These are phyloP conservation scores for Hedya salicella DNA, from an alignment of 2,888 invertebrate genomes.

Conservation along the genomic window DNA sequence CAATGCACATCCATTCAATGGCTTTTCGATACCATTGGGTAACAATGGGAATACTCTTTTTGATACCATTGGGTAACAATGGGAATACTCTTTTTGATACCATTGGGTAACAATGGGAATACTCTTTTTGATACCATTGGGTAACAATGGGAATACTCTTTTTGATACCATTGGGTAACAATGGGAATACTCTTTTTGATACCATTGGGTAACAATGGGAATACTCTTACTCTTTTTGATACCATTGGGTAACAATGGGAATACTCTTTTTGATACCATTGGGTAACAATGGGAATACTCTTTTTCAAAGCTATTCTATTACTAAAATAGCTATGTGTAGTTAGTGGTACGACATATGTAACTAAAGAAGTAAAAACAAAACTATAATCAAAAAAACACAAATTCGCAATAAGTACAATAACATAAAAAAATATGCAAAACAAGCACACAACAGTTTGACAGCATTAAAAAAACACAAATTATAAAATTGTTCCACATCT, in stretches of 20 bases:
- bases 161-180: constrained; percentile 27
- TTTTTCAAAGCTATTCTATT: background rate
- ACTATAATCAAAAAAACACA: too few relatives aligned
- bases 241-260: constrained; percentile 26
- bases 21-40: constrained; percentile 28
- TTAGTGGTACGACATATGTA: background rate
- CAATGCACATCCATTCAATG: constrained; percentile 72
- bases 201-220: constrained; percentile 26
- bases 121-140: constrained; percentile 26
- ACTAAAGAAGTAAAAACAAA: too few relatives aligned
- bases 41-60: constrained; percentile 25
- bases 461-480: too few relatives aligned
- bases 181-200: constrained; percentile 28
- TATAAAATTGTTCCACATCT: background rate
- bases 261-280: constrained; percentile 27
- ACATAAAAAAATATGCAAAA: background rate
- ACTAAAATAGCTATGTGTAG: background rate
- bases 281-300: constrained; percentile 20
- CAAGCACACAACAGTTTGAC: background rate
- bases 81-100: constrained; percentile 24
- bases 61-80: constrained; percentile 29
- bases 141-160: constrained; percentile 25
- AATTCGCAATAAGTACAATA: too few relatives aligned
- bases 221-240: constrained; percentile 26
- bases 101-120: constrained; percentile 24